These are phyloP conservation scores for Yasuhikotakia modesta DNA, from an alignment of 2,797 vertebrate genomes.

Conservation along the genomic window DNA sequence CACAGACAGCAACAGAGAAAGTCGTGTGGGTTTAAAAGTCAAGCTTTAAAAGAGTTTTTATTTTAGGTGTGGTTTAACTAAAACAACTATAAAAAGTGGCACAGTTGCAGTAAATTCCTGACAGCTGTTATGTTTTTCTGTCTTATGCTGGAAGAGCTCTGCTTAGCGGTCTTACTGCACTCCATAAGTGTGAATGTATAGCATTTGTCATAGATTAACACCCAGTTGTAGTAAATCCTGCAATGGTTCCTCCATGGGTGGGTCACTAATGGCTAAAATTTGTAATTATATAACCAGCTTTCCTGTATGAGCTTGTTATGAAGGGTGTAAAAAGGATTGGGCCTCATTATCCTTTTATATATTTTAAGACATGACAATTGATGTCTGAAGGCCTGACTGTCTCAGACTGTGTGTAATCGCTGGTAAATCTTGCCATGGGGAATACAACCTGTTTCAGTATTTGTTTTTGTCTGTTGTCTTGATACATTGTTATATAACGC, in stretches of 20 bases:
- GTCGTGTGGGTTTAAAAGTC: neutral
- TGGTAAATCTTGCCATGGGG: neutral
- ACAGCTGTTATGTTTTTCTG: neutral
- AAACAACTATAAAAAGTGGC: neutral
- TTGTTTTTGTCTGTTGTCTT: conserved; percentile 11
- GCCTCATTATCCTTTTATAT: neutral
- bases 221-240: conserved; percentile 6
- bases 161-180: neutral
- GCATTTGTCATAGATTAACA: conserved; percentile 2
- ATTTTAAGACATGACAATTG: neutral
- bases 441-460: neutral
- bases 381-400: neutral
- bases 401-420: neutral
- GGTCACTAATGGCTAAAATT: conserved; percentile 11
- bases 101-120: neutral
- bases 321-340: conserved; percentile 11
- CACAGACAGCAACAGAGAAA: neutral
- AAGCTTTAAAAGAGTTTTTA: neutral
- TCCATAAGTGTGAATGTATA: conserved; percentile 12
- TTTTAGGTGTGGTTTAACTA: neutral
- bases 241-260: conserved; percentile 19
- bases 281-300: neutral
- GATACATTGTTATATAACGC: conserved; percentile 1
- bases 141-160: neutral
- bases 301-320: conserved; percentile 22